These are phyloP conservation scores for Zaprionus gabonicus DNA, from an alignment of 1,140 invertebrate species.

Conservation along the genomic window DNA sequence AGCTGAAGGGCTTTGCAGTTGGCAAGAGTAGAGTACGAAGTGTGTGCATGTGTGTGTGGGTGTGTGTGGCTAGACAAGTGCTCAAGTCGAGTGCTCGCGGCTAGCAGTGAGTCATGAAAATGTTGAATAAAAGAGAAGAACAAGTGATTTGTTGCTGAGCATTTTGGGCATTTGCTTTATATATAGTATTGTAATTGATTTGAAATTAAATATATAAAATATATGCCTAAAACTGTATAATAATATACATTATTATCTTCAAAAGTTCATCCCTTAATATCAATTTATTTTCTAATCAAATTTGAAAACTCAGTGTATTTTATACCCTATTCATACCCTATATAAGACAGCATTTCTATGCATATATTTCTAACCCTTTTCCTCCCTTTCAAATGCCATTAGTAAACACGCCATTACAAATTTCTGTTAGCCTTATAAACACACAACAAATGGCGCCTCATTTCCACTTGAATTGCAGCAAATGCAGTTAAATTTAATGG, in stretches of 20 bases:
- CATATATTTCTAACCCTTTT: background rate
- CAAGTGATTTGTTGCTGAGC: background rate
- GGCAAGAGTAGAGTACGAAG: background rate
- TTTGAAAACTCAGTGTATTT: background rate
- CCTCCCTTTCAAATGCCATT: background rate
- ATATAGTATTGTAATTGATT: background rate
- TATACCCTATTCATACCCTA: background rate
- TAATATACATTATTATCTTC: too few species aligned
- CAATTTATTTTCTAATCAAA: too few species aligned
- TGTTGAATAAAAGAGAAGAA: background rate
- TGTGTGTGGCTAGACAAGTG: conserved; percentile 8
- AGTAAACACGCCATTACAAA: conserved; percentile 28
- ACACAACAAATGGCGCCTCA: conserved; percentile 62
- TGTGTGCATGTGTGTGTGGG: background rate
- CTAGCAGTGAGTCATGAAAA: conserved; percentile 3
- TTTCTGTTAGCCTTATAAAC: conserved; percentile 46
- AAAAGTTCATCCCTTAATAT: too few species aligned
- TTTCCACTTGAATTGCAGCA: conserved; percentile 65
- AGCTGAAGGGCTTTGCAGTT: conserved; percentile 30
- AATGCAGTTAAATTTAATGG: conserved; percentile 74
- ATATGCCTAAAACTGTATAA: background rate
- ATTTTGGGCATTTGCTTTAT: background rate
- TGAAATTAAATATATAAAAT: background rate
- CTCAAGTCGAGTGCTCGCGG: conserved; percentile 14
- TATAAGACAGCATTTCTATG: background rate